Percentiles rank a stretch among this genome's conserved stretches.
phyloP scores from a whole-genome alignment of 2,113 vertebrate species.

The Lota lota region DNA sequence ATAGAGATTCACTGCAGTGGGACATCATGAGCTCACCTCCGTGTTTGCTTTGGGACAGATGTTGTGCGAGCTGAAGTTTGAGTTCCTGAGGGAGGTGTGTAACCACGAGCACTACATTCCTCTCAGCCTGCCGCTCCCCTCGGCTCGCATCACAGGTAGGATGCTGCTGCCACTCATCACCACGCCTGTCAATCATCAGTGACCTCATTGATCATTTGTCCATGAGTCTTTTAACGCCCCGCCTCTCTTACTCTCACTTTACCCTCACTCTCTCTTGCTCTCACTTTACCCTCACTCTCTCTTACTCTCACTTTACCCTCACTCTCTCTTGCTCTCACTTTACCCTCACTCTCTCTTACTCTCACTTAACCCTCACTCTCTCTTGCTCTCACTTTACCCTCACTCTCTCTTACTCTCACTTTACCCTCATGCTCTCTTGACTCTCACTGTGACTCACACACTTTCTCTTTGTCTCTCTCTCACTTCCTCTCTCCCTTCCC shows the following conservation, averaged over 20 bases:
- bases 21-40: neutral
- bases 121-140: conserved; percentile 88
- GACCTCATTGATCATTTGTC: conserved; percentile 27
- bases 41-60: conserved; percentile 61
- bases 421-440: conserved; percentile 1
- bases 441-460: neutral
- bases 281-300: conserved; percentile 4
- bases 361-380: no score
- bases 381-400: conserved; percentile 4
- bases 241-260: conserved; percentile 10
- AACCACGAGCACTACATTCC: conserved; percentile 95
- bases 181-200: neutral
- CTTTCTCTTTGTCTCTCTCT: conserved; percentile 8
- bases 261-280: conserved; percentile 2
- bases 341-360: conserved; percentile 5
- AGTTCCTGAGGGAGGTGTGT: conserved; percentile 94
- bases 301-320: no score
- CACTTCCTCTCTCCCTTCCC: conserved; percentile 33
- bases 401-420: no score
- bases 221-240: conserved; percentile 50
- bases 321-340: conserved; percentile 10
- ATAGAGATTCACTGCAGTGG: neutral
- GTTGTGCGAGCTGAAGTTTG: conserved; percentile 92
- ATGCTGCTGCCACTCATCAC: neutral
- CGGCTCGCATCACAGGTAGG: conserved; percentile 72